Base-by-base conservation (phyloP, 2,113 vertebrate species). In the Holacanthus passer region DNA sequence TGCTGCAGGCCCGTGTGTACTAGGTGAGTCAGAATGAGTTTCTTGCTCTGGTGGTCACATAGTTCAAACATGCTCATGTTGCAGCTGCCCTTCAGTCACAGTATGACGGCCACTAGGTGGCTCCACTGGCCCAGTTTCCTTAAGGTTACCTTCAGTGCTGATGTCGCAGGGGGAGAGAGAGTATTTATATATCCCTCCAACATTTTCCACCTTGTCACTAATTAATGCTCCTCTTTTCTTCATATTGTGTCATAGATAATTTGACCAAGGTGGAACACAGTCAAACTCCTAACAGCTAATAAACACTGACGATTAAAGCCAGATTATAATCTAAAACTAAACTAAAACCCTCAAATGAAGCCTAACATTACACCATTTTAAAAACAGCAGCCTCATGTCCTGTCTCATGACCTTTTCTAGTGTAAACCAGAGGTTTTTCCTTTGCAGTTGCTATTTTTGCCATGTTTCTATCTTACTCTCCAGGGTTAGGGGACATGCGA, bases 401-500 rank as follows among this genome's bases (percentile, higher is more conserved):
- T n/a, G 1, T 58, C 27, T 5, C 41, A 5, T 5, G 8, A 8
- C 7, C 22, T 59, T 55, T 48, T 60, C 24, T 20, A 24, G 19
- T 12, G 39, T 9, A 8, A 32, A 27, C 45, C 20, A 5, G 17
- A 66, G 2, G 12, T 60, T 35, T 48, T 24, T 35, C n/a, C 27
- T 52, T 48, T 14, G n/a, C 47, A 5, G 41, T 45, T 80, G 7
- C 76, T 81, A 81, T 80, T 68, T 77, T 83, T 53, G 4, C 12
- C 59, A 35, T 83, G 32, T 84, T 69, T 56, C 4, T 37, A 10
- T 39, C 41, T 74, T 22, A 56, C 35, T 43, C 35, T 72, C 22
- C 17, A 2, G 59, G 27, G 20, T 82, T 35, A 47, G 52, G 77
- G 84, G 85, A 87, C 88, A 88, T 64, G 60, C 73, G 75, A 55